phyloP scores from a whole-genome alignment of 2,888 invertebrate genomes.

The Cataglyphis altisquamis region DNA sequence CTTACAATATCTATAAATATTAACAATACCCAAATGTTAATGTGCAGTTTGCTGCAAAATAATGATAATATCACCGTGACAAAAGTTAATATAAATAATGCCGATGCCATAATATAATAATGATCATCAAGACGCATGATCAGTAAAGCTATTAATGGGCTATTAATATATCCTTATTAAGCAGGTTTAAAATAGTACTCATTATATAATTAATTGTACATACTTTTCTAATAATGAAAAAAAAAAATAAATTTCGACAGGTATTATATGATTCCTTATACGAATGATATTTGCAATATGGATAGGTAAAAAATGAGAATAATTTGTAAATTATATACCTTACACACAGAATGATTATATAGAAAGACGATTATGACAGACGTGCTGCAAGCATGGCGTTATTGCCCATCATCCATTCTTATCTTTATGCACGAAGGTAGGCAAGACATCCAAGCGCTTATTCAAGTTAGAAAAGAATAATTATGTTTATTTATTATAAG shows the following conservation, averaged over 20 bases:
- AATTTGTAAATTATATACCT: constrained; percentile 11
- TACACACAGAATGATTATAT: neutral
- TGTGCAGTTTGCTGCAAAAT: neutral
- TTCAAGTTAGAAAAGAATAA: constrained; percentile 21
- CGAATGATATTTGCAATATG: neutral
- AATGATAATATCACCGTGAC: neutral
- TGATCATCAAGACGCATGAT: neutral
- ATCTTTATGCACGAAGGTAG: constrained; percentile 46
- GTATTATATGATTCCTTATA: neutral
- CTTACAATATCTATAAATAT: constrained; percentile 12
- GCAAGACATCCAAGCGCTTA: constrained; percentile 45
- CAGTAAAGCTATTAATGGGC: neutral
- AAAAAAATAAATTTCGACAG: neutral
- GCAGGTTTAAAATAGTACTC: neutral
- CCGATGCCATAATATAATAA: neutral
- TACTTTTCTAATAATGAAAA: constrained; percentile 4
- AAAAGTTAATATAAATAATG: neutral
- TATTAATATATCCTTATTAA: neutral
- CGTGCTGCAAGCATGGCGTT: constrained; percentile 58
- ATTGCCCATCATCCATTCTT: constrained; percentile 14
- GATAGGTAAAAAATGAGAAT: constrained; percentile 2
- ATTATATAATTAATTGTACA: constrained; percentile 3
- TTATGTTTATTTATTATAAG: constrained; percentile 12
- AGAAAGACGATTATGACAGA: constrained; percentile 32
- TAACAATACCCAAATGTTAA: constrained; percentile 26